Base-by-base conservation (phyloP, 2,797 vertebrate genomes). In the Schizothorax lantsangensis region DNA sequence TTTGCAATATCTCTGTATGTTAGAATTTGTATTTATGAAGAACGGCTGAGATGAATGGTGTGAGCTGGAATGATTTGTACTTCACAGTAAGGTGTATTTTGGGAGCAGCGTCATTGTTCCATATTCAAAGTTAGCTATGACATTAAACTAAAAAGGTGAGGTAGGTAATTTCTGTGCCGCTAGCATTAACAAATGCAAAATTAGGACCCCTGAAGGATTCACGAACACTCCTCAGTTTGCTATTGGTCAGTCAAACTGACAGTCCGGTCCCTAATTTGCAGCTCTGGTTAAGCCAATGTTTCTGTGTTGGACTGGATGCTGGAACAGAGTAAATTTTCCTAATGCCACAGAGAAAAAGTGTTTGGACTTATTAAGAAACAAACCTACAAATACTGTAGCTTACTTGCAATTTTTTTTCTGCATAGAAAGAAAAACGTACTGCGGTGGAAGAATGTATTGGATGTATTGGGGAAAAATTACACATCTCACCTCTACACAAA, bases 1-100 rank as follows among this genome's bases (percentile, higher is more conserved):
- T 54, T n/a, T 85, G 43, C 84, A 73, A 79, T 72, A 73, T 78
- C 43, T 43, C 78, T 66, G 73, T 54, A 74, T 81, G 62, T 49
- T 52, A 45, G 43, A 47, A 33, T 80, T 74, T 3, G 11, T 54
- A 68, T 86, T 87, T 73, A 79, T 79, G 15, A 38, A 36, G 26
- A 68, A 59, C 1, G 19, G 47, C 26, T 79, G 75, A 71, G 75
- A 71, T 80, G 2, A 57, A 36, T 83, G 66, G 52, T 79, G 14
- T 33, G 66, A 33, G 21, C 40, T 73, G 36, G 30, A 43, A 23
- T 73, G 40, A 64, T 80, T 85, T 79, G 19, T 78, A 68, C 17
- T 23, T 59, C 49, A 85, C 66, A 26, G 47, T 14, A 47, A 43
- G 52, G 33, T 79, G 5, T 68, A 75, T 79, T 78, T 78, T 79